phyloP scores from a whole-genome alignment of 1,140 invertebrate genomes.

The Bombus turneri region DNA sequence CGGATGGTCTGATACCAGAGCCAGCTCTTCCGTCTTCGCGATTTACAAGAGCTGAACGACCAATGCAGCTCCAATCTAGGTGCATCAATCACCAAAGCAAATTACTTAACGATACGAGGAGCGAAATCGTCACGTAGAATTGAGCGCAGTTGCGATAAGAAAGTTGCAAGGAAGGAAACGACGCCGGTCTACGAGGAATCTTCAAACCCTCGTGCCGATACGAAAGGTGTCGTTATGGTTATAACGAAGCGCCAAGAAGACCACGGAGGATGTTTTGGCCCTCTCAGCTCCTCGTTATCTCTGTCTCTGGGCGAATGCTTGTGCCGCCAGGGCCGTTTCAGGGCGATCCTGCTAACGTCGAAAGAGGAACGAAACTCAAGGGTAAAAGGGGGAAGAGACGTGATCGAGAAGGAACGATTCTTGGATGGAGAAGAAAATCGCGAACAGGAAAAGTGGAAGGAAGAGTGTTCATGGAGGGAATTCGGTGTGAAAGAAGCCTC shows the following conservation, averaged over 20 bases:
- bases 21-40: not conserved
- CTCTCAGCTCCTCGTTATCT: constrained; percentile 74
- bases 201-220: constrained; percentile 28
- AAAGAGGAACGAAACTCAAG: not conserved
- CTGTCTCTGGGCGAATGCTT: constrained; percentile 46
- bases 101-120: constrained; percentile 7
- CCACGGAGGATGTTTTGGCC: constrained; percentile 67
- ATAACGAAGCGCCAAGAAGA: constrained; percentile 72
- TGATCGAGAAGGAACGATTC: constrained; percentile 46
- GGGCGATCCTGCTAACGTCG: not conserved
- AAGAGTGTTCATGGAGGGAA: constrained; percentile 16
- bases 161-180: not conserved
- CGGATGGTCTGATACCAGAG: too few species aligned
- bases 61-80: not conserved
- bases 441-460: constrained; percentile 19
- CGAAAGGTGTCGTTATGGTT: constrained; percentile 71
- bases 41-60: not conserved
- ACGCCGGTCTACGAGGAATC: constrained; percentile 24
- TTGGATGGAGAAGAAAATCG: not conserved
- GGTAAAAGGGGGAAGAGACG: constrained; percentile 25
- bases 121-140: constrained; percentile 5
- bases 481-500: constrained; percentile 44
- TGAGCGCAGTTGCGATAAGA: not conserved
- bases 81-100: constrained; percentile 2
- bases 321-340: not conserved